These are phyloP conservation scores for Echiichthys vipera DNA, from an alignment of 2,797 vertebrate species.

Conservation along the genomic window DNA sequence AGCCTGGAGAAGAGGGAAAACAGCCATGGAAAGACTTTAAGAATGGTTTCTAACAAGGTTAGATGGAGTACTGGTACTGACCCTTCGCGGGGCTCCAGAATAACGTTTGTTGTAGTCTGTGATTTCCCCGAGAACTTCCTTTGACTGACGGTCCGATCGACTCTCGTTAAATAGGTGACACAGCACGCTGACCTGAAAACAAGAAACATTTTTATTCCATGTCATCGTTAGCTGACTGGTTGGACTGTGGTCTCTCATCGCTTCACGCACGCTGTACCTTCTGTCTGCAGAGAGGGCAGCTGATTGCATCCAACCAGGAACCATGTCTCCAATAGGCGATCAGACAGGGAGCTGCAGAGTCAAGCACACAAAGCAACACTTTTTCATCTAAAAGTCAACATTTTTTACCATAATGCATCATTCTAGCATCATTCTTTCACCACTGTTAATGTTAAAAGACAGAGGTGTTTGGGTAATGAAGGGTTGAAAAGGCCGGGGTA, in stretches of 20 bases:
- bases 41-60: background rate
- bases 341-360: conserved; percentile 85
- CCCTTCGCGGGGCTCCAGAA: conserved; percentile 86
- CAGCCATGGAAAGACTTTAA: too few relatives aligned
- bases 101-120: conserved; percentile 89
- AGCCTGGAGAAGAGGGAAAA: background rate
- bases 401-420: background rate
- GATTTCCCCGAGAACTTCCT: conserved; percentile 81
- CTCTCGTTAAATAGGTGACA: conserved; percentile 82
- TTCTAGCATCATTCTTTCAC: too few relatives aligned
- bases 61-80: conserved; percentile 75
- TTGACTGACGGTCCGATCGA: conserved; percentile 78
- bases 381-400: background rate
- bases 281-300: conserved; percentile 90
- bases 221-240: background rate
- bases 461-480: background rate
- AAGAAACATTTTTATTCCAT: background rate
- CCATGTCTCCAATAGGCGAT: conserved; percentile 89
- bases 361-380: background rate
- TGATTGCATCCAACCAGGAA: conserved; percentile 87
- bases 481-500: background rate
- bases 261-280: conserved; percentile 77
- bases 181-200: conserved; percentile 82
- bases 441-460: background rate
- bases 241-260: background rate